A percentile compares a stretch with the other conserved stretches of the same genome.
Conservation (phyloP, 1,140 invertebrate species). For the Melanaphis sacchari region DNA sequence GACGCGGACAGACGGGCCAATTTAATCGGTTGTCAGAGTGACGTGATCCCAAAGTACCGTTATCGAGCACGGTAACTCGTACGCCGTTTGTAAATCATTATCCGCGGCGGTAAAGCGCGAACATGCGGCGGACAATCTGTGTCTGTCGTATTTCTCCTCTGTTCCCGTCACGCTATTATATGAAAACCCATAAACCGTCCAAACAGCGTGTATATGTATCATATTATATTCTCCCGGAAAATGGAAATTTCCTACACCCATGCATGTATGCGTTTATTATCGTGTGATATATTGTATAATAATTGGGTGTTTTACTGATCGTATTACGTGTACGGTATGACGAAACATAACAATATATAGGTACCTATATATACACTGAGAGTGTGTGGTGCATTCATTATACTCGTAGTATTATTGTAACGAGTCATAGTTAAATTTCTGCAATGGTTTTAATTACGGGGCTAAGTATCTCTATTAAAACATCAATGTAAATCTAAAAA, state of each 20-base stretch:
- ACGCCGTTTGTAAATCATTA: slow-evolving; percentile 40
- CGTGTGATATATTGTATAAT: neutral
- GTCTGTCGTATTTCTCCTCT: neutral
- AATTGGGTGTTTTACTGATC: neutral
- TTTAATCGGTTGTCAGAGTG: slow-evolving; percentile 25
- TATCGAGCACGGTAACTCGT: neutral
- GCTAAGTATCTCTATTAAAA: neutral
- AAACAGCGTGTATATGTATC: neutral
- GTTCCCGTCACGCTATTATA: neutral
- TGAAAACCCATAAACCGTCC: neutral
- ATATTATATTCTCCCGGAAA: neutral
- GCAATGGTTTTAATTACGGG: neutral
- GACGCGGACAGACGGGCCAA: no score
- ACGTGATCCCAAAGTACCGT: slow-evolving; percentile 28
- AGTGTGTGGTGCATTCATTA: neutral
- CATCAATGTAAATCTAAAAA: no score
- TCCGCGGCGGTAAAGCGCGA: slow-evolving; percentile 34
- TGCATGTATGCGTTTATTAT: neutral
- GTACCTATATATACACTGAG: neutral
- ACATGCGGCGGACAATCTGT: slow-evolving; percentile 30
- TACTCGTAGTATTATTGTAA: neutral
- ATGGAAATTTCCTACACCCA: neutral
- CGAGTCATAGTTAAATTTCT: neutral
- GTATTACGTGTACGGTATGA: neutral
- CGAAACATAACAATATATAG: neutral